Evolutionary conservation across 2,888 invertebrate genomes (phyloP).

Genomic region (Hirtodrosophila confusa): DNA sequence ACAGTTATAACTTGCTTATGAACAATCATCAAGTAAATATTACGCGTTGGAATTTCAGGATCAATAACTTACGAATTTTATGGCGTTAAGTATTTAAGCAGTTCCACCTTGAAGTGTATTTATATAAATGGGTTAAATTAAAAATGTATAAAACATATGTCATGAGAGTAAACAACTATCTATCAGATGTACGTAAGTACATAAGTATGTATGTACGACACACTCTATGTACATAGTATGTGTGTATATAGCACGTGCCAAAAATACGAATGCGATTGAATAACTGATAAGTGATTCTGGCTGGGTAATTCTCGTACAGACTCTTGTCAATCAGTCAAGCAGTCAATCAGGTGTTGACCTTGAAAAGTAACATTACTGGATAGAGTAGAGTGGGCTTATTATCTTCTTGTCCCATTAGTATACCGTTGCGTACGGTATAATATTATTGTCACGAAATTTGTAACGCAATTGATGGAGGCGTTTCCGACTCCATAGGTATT

Average conservation of each 20-base stretch:
- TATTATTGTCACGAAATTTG: no score
- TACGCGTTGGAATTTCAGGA: conserved; percentile 1
- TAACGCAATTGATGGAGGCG: no score
- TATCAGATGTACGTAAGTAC: not conserved
- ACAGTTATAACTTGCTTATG: not conserved
- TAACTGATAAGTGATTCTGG: not conserved
- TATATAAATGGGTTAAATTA: conserved; percentile 37
- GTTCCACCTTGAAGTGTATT: conserved; percentile 33
- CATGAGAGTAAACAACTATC: conserved; percentile 9
- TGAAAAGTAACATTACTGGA: conserved; percentile 29
- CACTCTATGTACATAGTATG: no score
- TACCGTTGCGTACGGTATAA: no score
- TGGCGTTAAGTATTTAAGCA: conserved; percentile 19
- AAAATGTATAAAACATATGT: conserved; percentile 5
- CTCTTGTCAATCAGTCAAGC: conserved; percentile 1
- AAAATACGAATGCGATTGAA: not conserved
- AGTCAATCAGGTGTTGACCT: conserved; percentile 45
- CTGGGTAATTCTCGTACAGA: conserved; percentile 3
- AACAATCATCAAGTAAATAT: not conserved
- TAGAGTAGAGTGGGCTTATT: not conserved
- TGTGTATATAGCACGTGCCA: conserved; percentile 9
- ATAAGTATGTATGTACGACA: not conserved
- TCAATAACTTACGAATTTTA: conserved; percentile 27
- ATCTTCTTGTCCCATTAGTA: conserved; percentile 1
- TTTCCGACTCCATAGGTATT: no score